Conservation (phyloP, 1,140 invertebrate species). For the Drosophila hydei region DNA sequence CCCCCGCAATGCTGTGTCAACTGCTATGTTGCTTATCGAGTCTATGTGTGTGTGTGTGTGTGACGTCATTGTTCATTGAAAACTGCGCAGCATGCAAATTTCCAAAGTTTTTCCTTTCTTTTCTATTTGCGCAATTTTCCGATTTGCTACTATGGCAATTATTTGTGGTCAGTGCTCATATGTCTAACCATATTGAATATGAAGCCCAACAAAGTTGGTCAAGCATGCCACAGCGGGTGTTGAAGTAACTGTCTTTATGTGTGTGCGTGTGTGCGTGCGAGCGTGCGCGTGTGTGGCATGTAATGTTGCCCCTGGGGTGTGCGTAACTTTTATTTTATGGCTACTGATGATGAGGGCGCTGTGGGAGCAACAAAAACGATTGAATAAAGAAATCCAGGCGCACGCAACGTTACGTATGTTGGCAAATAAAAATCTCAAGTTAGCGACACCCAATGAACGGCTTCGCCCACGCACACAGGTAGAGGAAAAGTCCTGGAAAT, state of each 20-base stretch:
- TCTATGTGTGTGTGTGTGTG: slow-evolving; percentile 25
- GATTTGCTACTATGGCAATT: slow-evolving; percentile 66
- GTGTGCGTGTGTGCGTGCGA: slow-evolving; percentile 12
- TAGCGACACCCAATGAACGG: slow-evolving; percentile 56
- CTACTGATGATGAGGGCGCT: slow-evolving; percentile 74
- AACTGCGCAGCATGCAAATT: slow-evolving; percentile 77
- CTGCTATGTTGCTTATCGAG: slow-evolving; percentile 26
- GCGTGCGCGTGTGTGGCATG: slow-evolving; percentile 21
- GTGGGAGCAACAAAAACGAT: slow-evolving; percentile 76
- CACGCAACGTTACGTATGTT: slow-evolving; percentile 36
- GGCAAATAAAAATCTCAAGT: slow-evolving; percentile 50
- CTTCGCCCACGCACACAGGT: slow-evolving; percentile 1
- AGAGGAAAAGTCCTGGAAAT: slow-evolving; percentile 54
- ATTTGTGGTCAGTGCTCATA: slow-evolving; percentile 73
- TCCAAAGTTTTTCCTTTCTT: background rate
- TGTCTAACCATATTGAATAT: slow-evolving; percentile 66
- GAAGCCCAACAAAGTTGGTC: slow-evolving; percentile 48
- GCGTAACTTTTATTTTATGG: slow-evolving; percentile 83
- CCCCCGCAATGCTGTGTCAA: slow-evolving; percentile 46
- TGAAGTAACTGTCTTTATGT: slow-evolving; percentile 23
- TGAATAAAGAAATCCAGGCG: slow-evolving; percentile 75
- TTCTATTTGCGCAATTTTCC: slow-evolving; percentile 55
- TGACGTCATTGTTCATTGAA: slow-evolving; percentile 80
- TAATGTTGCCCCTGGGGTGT: slow-evolving; percentile 77
- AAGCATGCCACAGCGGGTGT: slow-evolving; percentile 49